Conservation (phyloP, 2,888 invertebrate genomes). For the Philopedon plagiatum region DNA sequence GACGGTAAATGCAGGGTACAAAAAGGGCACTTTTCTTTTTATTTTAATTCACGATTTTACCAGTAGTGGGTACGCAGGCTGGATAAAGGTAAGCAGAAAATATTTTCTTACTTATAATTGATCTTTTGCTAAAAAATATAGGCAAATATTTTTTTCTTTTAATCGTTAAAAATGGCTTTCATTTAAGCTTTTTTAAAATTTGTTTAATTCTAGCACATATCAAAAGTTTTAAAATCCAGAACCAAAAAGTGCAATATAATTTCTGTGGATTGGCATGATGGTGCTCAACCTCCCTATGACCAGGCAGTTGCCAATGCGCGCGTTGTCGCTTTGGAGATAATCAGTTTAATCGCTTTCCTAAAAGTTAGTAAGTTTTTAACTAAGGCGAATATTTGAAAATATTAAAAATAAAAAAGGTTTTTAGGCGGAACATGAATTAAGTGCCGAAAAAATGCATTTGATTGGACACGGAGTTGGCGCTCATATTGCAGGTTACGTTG, state of each 20-base stretch:
- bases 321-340: constrained; percentile 71
- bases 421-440: constrained; percentile 29
- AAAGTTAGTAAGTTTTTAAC: constrained; percentile 59
- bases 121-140: no score
- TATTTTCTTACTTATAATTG: no score
- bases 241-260: constrained; percentile 66
- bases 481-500: constrained; percentile 72
- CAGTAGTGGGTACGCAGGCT: constrained; percentile 67
- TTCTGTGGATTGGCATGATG: constrained; percentile 71
- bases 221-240: constrained; percentile 48
- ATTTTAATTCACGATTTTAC: constrained; percentile 69
- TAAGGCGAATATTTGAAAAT: neutral
- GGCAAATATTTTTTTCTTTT: no score
- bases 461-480: constrained; percentile 72
- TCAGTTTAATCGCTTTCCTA: constrained; percentile 66
- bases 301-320: constrained; percentile 74
- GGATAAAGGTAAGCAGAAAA: constrained; percentile 64
- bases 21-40: constrained; percentile 56
- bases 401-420: constrained; percentile 18
- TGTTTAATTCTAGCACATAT: constrained; percentile 53
- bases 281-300: constrained; percentile 71
- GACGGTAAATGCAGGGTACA: constrained; percentile 60
- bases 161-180: no score
- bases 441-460: constrained; percentile 65
- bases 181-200: no score